phyloP scores from a whole-genome alignment of 2,797 vertebrate genomes.

The Sardinella longiceps region DNA sequence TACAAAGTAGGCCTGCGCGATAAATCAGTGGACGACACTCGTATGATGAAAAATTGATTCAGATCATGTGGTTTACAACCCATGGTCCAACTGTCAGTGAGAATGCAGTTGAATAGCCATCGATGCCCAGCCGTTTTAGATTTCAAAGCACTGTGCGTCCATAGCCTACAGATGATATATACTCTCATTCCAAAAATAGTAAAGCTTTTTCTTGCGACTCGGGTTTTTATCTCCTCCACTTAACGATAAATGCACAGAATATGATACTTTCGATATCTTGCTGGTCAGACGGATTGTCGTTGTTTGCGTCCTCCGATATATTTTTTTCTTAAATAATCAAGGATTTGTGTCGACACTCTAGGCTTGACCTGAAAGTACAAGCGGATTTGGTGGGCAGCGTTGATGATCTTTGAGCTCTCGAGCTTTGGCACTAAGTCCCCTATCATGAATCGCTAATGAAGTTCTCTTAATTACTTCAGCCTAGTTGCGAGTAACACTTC shows the following conservation, averaged over 20 bases:
- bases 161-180: constrained; percentile 17
- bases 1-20: background rate
- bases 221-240: background rate
- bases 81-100: constrained; percentile 5
- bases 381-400: constrained; percentile 1
- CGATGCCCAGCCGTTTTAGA: constrained; percentile 12
- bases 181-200: constrained; percentile 23
- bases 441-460: constrained; percentile 3
- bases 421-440: background rate
- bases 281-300: background rate
- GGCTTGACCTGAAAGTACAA: constrained; percentile 8
- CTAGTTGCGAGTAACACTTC: background rate
- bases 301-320: background rate
- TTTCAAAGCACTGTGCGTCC: constrained; percentile 19
- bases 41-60: constrained; percentile 3
- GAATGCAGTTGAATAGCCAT: constrained; percentile 23
- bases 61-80: constrained; percentile 24
- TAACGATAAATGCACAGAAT: background rate
- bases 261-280: background rate
- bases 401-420: constrained; percentile 24
- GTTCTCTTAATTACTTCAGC: constrained; percentile 21
- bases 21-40: background rate
- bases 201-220: constrained; percentile 27
- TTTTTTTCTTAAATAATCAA: constrained; percentile 6
- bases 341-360: constrained; percentile 17